Percentiles rank a stretch among this genome's conserved stretches.
Conservation (phyloP, 2,797 vertebrate species). For the Brachymystax lenok region DNA sequence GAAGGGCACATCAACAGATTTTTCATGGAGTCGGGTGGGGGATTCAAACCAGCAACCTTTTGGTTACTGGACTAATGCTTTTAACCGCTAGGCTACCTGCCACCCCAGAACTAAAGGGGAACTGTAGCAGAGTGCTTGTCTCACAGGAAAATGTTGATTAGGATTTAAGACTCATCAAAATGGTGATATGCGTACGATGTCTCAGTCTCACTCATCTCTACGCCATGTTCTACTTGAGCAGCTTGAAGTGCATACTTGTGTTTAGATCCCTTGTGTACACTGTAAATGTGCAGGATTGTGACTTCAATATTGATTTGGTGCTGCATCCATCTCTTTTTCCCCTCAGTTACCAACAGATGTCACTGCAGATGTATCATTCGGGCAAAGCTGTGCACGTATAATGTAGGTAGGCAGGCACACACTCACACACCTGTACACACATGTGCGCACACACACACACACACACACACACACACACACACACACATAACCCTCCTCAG, state of each 20-base stretch:
- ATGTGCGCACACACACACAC: not conserved
- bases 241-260: conserved; percentile 1
- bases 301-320: not conserved
- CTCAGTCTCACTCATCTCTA: not conserved
- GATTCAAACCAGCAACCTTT: too few species aligned
- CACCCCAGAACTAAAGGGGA: not conserved
- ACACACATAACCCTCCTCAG: not conserved
- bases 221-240: not conserved
- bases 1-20: too few species aligned
- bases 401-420: not conserved
- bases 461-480: conserved; percentile 4
- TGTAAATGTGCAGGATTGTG: not conserved
- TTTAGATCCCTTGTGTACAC: conserved; percentile 1
- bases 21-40: too few species aligned
- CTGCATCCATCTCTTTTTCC: conserved; percentile 3
- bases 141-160: not conserved
- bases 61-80: too few species aligned
- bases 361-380: conserved; percentile 6
- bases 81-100: too few species aligned
- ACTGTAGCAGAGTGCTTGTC: not conserved
- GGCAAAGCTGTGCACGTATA: not conserved
- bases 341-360: conserved; percentile 25
- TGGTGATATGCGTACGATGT: not conserved
- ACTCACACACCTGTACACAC: not conserved
- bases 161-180: not conserved